Conservation (phyloP, 64 coral and sea anemone genomes). For the Pocillopora verrucosa region DNA sequence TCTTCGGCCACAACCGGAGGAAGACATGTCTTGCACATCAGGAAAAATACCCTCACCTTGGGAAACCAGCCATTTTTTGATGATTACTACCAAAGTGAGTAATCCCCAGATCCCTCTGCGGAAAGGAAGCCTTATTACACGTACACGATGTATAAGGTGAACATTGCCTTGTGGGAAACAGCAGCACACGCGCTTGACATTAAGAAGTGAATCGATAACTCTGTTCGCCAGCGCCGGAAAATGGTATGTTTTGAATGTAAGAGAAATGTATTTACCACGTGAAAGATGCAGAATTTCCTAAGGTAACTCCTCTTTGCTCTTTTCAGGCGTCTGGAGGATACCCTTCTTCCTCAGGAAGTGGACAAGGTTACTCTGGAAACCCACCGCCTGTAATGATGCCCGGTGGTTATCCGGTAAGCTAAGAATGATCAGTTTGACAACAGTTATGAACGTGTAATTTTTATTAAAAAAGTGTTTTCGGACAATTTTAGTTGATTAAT, state of each 20-base stretch:
- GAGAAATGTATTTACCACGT: background rate
- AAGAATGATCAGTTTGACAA: background rate
- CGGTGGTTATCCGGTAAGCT: conserved; percentile 20
- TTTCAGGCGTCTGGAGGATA: conserved; percentile 83
- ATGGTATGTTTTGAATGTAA: conserved; percentile 51
- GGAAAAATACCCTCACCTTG: background rate
- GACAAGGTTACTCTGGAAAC: conserved; percentile 27
- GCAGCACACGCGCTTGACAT: conserved; percentile 8
- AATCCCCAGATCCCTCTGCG: background rate
- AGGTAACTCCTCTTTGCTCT: background rate
- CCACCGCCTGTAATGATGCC: conserved; percentile 61
- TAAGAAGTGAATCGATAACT: background rate
- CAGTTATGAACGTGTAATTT: background rate
- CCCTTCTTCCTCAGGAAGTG: conserved; percentile 64
- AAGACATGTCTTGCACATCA: conserved; percentile 67
- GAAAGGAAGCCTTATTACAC: background rate
- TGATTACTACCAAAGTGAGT: background rate
- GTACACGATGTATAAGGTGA: background rate
- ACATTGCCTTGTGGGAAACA: conserved; percentile 26
- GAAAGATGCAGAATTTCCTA: background rate
- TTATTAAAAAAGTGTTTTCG: background rate
- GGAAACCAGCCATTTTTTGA: background rate
- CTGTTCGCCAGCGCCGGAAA: background rate
- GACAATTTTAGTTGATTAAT: no score
- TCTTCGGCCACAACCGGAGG: conserved; percentile 74